Evolutionary conservation across 2,113 vertebrate genomes (phyloP), one percentile per base, ranked within the genome.

Genomic region (Megalops atlanticus): DNA sequence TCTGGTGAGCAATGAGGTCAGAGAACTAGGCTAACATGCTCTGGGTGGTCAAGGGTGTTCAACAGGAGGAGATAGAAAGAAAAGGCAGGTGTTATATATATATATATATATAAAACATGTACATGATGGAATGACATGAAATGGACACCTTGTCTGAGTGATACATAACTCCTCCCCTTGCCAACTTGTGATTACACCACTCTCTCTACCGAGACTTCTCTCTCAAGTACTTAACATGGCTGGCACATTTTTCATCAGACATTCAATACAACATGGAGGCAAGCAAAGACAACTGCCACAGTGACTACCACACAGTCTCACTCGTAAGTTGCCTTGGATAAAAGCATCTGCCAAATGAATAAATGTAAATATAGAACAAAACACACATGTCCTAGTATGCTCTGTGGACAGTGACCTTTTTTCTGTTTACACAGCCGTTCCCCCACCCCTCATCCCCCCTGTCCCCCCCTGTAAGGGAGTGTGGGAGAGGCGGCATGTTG

Each of bases 401-500:
- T 11, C 58, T 24, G n/a, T 2, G 18, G 52, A 58, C 52, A 58
- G 64, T 79, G 77, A 79, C 77, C 78, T 21, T 18, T 49, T 71
- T 31, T 72, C 31, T 71, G 78, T 71, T 79, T 71, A 79, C 68
- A 79, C 18, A 41, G 58, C n/a, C n/a, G n/a, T n/a, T n/a, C n/a
- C n/a, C n/a, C n/a, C n/a, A n/a, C n/a, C 43, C 69, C 39, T 24
- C 77, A n/a, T n/a, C 43, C 69, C 39, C 36, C 77, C 31, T 40
- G 4, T 0, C 18, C 33, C 21, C 33, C 39, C 64, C 39, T 16
- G 39, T 68, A 40, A 16, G 35, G 24, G 4, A 24, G 31, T n/a
- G 78, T 47, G 68, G 78, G 54, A 69, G 54, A 7, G 40, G 27
- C 74, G 27, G 54, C 39, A 39, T 35, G 43, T 39, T 69, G 15